Conservation (phyloP, 2,888 invertebrate species). For the Leucoma salicis region DNA sequence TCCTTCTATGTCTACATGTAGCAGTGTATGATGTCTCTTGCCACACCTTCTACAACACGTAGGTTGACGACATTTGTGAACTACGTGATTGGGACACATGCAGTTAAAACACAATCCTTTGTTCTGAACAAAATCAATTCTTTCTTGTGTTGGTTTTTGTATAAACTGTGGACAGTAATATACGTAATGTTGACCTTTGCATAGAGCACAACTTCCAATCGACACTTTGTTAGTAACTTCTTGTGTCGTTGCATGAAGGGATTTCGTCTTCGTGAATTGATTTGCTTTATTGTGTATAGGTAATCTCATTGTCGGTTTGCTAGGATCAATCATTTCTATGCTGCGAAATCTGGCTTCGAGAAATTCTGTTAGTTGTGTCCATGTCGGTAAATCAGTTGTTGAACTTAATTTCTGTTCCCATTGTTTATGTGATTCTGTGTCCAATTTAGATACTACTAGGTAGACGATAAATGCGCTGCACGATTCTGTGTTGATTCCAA, state of each 20-base stretch:
- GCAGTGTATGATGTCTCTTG: conserved; percentile 2
- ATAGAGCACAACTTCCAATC: not conserved
- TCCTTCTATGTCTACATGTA: not conserved
- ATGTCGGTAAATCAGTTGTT: conserved; percentile 4
- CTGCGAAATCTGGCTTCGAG: conserved; percentile 7
- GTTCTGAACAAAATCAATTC: not conserved
- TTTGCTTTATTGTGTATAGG: too few species aligned
- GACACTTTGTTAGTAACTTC: too few species aligned
- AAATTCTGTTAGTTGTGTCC: conserved; percentile 7
- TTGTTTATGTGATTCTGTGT: conserved; percentile 4
- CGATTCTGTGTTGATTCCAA: not conserved
- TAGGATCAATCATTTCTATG: conserved; percentile 10
- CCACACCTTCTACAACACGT: not conserved
- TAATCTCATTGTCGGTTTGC: not conserved
- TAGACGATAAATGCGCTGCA: conserved; percentile 1
- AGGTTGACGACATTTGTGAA: conserved; percentile 1
- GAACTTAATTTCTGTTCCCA: conserved; percentile 8
- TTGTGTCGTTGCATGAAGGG: too few species aligned
- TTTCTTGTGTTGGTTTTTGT: not conserved
- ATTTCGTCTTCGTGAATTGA: too few species aligned
- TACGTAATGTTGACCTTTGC: not conserved
- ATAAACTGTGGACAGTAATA: not conserved
- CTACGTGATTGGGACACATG: conserved; percentile 1
- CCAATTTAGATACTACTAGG: conserved; percentile 1
- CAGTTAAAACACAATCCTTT: conserved; percentile 3